Evolutionary conservation across 2,888 invertebrate species (phyloP).

Genomic region (Campoplex nolae): DNA sequence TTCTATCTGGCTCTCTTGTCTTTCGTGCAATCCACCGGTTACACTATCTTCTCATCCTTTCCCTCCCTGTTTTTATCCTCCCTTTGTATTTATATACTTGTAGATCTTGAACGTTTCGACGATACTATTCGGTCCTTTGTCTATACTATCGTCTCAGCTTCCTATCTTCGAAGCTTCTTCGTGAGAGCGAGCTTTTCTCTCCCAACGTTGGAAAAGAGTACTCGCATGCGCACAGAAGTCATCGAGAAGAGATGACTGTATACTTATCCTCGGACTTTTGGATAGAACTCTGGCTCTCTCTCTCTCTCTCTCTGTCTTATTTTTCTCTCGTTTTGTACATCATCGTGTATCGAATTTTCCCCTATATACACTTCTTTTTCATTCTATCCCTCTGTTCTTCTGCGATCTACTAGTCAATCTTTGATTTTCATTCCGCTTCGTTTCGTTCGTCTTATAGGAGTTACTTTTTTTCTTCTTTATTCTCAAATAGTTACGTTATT

Average conservation of each 20-base stretch:
- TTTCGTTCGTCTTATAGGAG: conserved; percentile 26
- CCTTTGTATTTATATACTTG: conserved; percentile 4
- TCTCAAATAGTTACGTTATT: neutral
- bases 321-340: conserved; percentile 5
- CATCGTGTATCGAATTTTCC: neutral
- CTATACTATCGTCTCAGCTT: conserved; percentile 51
- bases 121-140: conserved; percentile 61
- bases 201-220: conserved; percentile 16
- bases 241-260: conserved; percentile 1
- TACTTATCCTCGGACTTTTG: conserved; percentile 11
- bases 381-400: neutral
- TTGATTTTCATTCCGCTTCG: conserved; percentile 44
- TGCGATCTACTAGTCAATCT: conserved; percentile 16
- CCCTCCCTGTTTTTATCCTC: neutral
- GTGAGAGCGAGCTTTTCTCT: conserved; percentile 35
- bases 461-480: neutral
- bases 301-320: conserved; percentile 1
- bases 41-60: conserved; percentile 44
- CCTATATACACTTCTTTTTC: neutral
- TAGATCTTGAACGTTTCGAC: conserved; percentile 41
- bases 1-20: neutral
- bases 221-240: conserved; percentile 4
- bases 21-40: neutral
- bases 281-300: neutral
- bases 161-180: conserved; percentile 27